Percentiles rank a stretch among this genome's conserved stretches.
These are phyloP conservation scores for Myotis planiceps DNA, from an alignment of 2,797 vertebrate genomes.

Conservation along the genomic window DNA sequence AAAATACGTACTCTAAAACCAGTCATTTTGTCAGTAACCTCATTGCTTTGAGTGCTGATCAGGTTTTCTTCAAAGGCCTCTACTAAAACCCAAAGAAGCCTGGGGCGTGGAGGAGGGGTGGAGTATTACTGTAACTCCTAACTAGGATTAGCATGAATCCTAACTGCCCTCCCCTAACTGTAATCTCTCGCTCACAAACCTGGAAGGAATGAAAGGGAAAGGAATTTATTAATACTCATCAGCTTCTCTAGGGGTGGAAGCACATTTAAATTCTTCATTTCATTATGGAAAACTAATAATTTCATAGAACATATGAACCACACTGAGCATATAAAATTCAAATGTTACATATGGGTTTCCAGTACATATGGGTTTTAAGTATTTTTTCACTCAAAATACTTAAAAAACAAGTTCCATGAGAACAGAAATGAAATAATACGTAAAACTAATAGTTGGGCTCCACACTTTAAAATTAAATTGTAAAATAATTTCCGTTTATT, in stretches of 20 bases:
- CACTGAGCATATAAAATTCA: neutral
- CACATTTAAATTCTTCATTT: neutral
- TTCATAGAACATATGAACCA: neutral
- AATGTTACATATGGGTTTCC: neutral
- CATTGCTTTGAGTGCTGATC: constrained; percentile 14
- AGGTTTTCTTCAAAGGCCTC: neutral
- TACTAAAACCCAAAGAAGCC: neutral
- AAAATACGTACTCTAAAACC: neutral
- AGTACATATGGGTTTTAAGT: neutral
- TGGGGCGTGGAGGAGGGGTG: neutral
- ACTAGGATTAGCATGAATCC: neutral
- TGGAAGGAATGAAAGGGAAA: neutral
- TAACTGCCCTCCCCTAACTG: neutral
- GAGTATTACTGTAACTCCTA: neutral
- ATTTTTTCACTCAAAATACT: constrained; percentile 6
- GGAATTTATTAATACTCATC: neutral
- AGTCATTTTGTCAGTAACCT: neutral
- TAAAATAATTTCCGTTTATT: constrained; percentile 28
- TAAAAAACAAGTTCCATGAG: neutral
- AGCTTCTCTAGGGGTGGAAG: neutral
- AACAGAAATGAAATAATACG: constrained; percentile 28
- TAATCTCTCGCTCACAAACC: constrained; percentile 2
- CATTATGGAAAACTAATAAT: constrained; percentile 34
- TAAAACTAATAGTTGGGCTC: neutral
- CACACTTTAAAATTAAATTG: neutral